Evolutionary conservation across 2,888 invertebrate genomes (phyloP).

Genomic region (Tridacna gigas): DNA sequence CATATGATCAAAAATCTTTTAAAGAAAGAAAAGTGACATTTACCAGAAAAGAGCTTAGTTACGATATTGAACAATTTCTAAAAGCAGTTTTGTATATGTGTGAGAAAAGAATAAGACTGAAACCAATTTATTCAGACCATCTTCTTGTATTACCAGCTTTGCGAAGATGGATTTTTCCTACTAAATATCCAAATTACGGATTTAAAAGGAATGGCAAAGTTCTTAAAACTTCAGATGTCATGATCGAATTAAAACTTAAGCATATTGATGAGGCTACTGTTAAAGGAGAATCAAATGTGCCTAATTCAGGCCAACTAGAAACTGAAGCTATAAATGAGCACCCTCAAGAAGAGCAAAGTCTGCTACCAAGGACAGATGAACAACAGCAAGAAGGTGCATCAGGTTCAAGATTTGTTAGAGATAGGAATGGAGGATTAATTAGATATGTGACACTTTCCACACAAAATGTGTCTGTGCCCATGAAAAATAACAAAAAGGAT

Average conservation of each 20-base stretch:
- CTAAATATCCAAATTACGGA: constrained; percentile 10
- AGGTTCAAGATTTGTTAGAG: constrained; percentile 17
- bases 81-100: not conserved
- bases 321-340: not conserved
- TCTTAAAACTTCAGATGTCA: not conserved
- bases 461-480: not conserved
- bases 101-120: not conserved
- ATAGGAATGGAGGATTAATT: not conserved
- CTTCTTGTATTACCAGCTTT: not conserved
- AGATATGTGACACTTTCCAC: not conserved
- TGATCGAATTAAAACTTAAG: constrained; percentile 6
- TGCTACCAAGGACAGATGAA: not conserved
- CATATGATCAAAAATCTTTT: constrained; percentile 16
- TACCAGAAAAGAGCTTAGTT: not conserved
- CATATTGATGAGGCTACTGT: constrained; percentile 8
- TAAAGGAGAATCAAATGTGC: not conserved
- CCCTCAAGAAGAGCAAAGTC: not conserved
- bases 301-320: not conserved
- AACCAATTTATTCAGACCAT: constrained; percentile 1
- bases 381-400: not conserved
- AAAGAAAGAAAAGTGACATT: constrained; percentile 8
- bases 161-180: constrained; percentile 4
- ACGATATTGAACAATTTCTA: constrained; percentile 9
- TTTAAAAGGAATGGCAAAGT: not conserved
- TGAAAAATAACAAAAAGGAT: not conserved